phyloP scores from a whole-genome alignment of 2,888 invertebrate genomes.

The Ganaspis brasiliensis region DNA sequence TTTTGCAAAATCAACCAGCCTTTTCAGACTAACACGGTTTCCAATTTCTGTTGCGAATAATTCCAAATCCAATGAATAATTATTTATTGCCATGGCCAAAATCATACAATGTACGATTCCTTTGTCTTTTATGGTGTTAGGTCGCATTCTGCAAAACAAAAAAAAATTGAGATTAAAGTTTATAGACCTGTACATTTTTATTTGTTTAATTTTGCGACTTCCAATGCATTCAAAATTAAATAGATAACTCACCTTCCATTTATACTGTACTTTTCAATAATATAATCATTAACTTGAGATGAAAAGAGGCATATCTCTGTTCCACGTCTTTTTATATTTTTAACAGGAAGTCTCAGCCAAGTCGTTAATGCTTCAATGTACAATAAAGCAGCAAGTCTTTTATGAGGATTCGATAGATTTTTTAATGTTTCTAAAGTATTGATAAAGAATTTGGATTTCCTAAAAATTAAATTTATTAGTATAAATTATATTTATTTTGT shows the following conservation, averaged over 20 bases:
- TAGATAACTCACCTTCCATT: constrained; percentile 67
- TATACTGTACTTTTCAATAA: constrained; percentile 72
- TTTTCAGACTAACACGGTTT: constrained; percentile 69
- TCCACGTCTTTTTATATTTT: constrained; percentile 65
- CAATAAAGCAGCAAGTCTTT: constrained; percentile 70
- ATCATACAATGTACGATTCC: constrained; percentile 74
- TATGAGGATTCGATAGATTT: constrained; percentile 57
- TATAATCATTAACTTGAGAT: constrained; percentile 64
- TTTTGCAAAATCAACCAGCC: constrained; percentile 70
- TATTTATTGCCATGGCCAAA: constrained; percentile 68
- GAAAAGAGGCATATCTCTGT: constrained; percentile 57
- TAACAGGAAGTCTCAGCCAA: constrained; percentile 72
- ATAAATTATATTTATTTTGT: no score
- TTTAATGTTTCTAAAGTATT: constrained; percentile 59
- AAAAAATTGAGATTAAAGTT: no score
- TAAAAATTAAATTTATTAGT: constrained; percentile 52
- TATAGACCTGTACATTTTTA: no score
- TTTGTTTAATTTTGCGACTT: not conserved
- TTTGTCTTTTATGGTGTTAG: constrained; percentile 73
- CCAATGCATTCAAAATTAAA: not conserved
- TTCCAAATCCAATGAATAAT: constrained; percentile 72
- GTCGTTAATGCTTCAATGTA: constrained; percentile 69
- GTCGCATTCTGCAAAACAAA: constrained; percentile 69
- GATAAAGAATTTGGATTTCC: constrained; percentile 68
- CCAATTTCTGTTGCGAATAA: constrained; percentile 67